Evolutionary conservation across 1,140 invertebrate genomes (phyloP).

Genomic region (Teleopsis dalmanni): DNA sequence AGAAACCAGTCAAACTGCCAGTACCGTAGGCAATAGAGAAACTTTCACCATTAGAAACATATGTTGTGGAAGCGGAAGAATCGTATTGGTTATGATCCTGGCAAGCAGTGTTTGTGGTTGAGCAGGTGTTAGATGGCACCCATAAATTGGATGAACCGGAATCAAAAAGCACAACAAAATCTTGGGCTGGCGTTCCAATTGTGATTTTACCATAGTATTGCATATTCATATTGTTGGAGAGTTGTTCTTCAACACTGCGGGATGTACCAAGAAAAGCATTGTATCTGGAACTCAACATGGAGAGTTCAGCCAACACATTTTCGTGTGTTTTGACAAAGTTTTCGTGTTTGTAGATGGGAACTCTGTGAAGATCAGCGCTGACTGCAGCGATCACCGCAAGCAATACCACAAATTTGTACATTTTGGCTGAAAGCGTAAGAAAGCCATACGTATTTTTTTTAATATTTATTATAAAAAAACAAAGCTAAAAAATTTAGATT

Average conservation of each 20-base stretch:
- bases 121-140: conserved; percentile 91
- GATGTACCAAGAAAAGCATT: neutral
- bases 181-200: conserved; percentile 88
- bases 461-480: too few species aligned
- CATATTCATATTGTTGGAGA: conserved; percentile 46
- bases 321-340: conserved; percentile 15
- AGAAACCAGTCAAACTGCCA: conserved; percentile 88
- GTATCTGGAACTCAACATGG: conserved; percentile 23
- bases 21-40: conserved; percentile 93
- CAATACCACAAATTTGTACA: conserved; percentile 24
- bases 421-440: conserved; percentile 6
- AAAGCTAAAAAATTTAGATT: too few species aligned
- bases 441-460: neutral
- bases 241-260: conserved; percentile 77
- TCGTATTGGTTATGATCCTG: conserved; percentile 83
- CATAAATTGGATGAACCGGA: conserved; percentile 98
- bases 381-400: conserved; percentile 14
- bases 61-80: conserved; percentile 70
- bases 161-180: conserved; percentile 94
- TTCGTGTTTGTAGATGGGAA: conserved; percentile 22
- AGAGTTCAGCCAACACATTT: conserved; percentile 12
- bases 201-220: conserved; percentile 73
- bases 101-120: conserved; percentile 81
- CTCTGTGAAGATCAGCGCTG: conserved; percentile 21
- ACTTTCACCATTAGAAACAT: conserved; percentile 76